Conservation (phyloP, 1,140 invertebrate species). For the Drosophila santomea region DNA sequence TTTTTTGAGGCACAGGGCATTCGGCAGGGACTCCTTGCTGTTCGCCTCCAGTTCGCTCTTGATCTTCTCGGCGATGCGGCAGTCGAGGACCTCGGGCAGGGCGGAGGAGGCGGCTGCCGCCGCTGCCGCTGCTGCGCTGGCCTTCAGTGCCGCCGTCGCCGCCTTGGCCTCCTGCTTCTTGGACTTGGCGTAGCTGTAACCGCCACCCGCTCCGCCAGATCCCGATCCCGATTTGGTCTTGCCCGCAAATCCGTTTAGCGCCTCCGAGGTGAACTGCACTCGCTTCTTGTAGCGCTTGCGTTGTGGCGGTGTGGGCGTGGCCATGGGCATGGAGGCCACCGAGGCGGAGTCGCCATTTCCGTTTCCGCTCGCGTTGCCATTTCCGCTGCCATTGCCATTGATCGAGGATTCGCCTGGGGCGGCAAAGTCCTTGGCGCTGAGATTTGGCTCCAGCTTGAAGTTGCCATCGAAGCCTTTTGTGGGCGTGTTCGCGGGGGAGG, state of each 20-base stretch:
- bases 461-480: constrained; percentile 82
- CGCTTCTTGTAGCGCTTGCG: constrained; percentile 83
- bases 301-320: constrained; percentile 65
- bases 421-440: constrained; percentile 80
- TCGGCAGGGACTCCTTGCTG: constrained; percentile 66
- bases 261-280: constrained; percentile 78
- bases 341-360: constrained; percentile 37
- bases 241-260: constrained; percentile 70
- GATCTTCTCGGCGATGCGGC: constrained; percentile 84
- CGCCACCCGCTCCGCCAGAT: not conserved
- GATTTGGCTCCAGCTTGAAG: constrained; percentile 82
- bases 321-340: constrained; percentile 21
- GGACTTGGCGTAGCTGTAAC: constrained; percentile 49
- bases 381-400: constrained; percentile 50
- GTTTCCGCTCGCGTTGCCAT: constrained; percentile 33
- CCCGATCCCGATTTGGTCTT: constrained; percentile 41
- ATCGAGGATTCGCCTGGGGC: constrained; percentile 42
- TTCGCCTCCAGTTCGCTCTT: constrained; percentile 83
- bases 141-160: constrained; percentile 63
- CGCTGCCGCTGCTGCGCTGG: constrained; percentile 44
- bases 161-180: constrained; percentile 74
- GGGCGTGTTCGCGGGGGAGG: constrained; percentile 73
- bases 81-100: constrained; percentile 82
- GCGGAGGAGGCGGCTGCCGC: constrained; percentile 54
- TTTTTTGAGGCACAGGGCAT: constrained; percentile 78